These are phyloP conservation scores for Lithophane leautieri DNA, from an alignment of 2,888 invertebrate species.

Conservation along the genomic window DNA sequence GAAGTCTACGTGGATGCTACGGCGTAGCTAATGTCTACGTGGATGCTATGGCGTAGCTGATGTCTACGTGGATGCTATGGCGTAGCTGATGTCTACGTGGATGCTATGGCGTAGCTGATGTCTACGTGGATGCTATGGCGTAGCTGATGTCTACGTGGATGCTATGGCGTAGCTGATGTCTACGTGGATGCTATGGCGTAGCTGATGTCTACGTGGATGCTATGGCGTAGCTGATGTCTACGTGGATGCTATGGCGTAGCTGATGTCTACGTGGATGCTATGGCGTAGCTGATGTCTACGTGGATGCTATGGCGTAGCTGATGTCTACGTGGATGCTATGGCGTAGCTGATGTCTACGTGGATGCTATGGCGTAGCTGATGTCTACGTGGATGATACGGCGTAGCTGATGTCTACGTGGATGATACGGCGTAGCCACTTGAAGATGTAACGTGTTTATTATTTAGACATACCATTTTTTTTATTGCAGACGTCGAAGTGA, in stretches of 20 bases:
- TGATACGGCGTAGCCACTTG: background rate
- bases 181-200: too few relatives aligned
- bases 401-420: background rate
- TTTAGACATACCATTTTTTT: too few relatives aligned
- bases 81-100: background rate
- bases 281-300: background rate
- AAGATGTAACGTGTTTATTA: background rate
- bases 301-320: background rate
- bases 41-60: background rate
- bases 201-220: background rate
- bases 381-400: too few relatives aligned
- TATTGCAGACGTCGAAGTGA: background rate
- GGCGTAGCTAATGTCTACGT: background rate
- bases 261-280: background rate
- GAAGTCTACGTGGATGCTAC: too few relatives aligned
- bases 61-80: too few relatives aligned
- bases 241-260: background rate
- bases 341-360: background rate
- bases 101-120: background rate
- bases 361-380: background rate
- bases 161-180: background rate
- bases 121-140: too few relatives aligned
- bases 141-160: background rate
- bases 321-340: too few relatives aligned
- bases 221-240: background rate